These are phyloP conservation scores for Torymus texanus DNA, from an alignment of 2,888 invertebrate species.

Conservation along the genomic window DNA sequence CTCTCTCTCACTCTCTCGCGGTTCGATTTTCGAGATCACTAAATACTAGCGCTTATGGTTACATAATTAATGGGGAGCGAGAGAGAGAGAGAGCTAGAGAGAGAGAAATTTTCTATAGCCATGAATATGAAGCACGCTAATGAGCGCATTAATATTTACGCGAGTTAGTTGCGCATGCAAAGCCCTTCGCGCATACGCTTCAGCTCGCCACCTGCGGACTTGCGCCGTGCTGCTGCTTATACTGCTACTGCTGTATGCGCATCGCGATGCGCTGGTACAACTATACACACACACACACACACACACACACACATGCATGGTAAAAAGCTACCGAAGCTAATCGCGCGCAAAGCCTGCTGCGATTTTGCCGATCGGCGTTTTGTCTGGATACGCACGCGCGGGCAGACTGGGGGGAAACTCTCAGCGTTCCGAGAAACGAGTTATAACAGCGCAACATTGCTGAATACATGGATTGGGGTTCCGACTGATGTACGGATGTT, in stretches of 20 bases:
- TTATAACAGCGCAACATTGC: no score
- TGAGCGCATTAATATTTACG: conserved; percentile 68
- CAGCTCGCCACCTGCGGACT: conserved; percentile 21
- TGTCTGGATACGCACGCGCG: background rate
- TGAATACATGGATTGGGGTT: no score
- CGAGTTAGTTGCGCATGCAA: conserved; percentile 53
- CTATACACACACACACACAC: background rate
- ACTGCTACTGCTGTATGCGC: conserved; percentile 14
- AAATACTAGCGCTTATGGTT: conserved; percentile 52
- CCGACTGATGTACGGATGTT: no score
- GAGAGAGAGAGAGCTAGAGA: no score
- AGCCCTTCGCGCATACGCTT: conserved; percentile 58
- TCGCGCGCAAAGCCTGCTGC: conserved; percentile 27
- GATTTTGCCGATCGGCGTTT: conserved; percentile 45
- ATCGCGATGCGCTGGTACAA: no score
- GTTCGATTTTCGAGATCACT: conserved; percentile 33
- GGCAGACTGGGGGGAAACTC: no score
- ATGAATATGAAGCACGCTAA: conserved; percentile 68
- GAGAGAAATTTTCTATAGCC: conserved; percentile 62
- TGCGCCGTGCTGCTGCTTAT: conserved; percentile 30
- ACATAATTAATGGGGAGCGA: conserved; percentile 65
- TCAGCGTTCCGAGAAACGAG: no score
- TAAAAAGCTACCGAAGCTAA: background rate
- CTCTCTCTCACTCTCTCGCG: no score
- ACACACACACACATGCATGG: no score